A percentile compares a stretch with the other conserved stretches of the same genome.
Evolutionary conservation across 2,888 invertebrate genomes (phyloP).

Genomic region (Helleia helle): DNA sequence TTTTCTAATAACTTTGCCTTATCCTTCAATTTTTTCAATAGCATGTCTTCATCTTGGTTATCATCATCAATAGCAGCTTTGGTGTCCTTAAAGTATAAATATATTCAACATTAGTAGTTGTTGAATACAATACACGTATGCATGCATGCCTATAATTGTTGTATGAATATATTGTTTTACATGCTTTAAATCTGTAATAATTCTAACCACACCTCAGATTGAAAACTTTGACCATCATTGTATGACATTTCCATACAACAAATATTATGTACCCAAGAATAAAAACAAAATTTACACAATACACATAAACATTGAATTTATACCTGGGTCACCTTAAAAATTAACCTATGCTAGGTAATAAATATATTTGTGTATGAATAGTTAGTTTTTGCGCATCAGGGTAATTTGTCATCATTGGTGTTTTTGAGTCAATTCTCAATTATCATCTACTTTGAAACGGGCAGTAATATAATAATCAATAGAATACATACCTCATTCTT

Average conservation of each 20-base stretch:
- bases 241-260: constrained; percentile 33
- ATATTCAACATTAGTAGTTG: not conserved
- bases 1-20: constrained; percentile 69
- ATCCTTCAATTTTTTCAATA: constrained; percentile 56
- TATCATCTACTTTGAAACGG: not conserved
- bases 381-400: constrained; percentile 35
- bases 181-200: too few relatives aligned
- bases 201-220: constrained; percentile 49
- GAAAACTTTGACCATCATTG: constrained; percentile 67
- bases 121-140: too few relatives aligned
- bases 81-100: constrained; percentile 1
- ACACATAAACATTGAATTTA: not conserved
- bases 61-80: constrained; percentile 37
- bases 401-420: constrained; percentile 42
- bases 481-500: constrained; percentile 33
- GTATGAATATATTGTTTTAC: too few relatives aligned
- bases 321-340: not conserved
- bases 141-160: too few relatives aligned
- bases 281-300: constrained; percentile 3
- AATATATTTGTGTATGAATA: not conserved
- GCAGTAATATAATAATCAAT: not conserved
- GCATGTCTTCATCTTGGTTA: constrained; percentile 44
- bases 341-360: constrained; percentile 4
- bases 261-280: not conserved
- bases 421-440: not conserved